phyloP scores from a whole-genome alignment of 1,140 invertebrate species.

The Drosophila tristis region DNA sequence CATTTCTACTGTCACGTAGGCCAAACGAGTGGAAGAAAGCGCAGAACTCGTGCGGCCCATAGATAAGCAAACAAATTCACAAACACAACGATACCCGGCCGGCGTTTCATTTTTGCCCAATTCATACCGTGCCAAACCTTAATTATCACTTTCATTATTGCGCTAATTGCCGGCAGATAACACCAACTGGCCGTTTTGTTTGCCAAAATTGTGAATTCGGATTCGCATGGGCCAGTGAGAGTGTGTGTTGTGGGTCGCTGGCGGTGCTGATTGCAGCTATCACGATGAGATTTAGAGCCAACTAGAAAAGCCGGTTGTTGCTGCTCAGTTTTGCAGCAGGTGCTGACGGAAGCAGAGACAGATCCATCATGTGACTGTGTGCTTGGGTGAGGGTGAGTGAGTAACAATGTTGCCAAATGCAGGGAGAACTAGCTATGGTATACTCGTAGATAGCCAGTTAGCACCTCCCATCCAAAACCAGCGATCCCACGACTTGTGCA shows the following conservation, averaged over 20 bases:
- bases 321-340: constrained; percentile 4
- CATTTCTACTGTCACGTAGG: constrained; percentile 70
- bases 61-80: constrained; percentile 73
- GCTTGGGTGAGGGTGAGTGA: constrained; percentile 2
- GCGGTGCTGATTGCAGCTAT: constrained; percentile 67
- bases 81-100: constrained; percentile 21
- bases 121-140: constrained; percentile 49
- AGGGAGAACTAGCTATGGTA: constrained; percentile 3
- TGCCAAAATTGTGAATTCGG: constrained; percentile 55
- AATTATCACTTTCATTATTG: constrained; percentile 75
- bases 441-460: constrained; percentile 26
- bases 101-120: constrained; percentile 6
- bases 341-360: background rate
- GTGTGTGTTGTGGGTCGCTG: constrained; percentile 1
- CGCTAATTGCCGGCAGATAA: constrained; percentile 70
- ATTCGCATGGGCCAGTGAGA: constrained; percentile 11
- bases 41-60: constrained; percentile 56
- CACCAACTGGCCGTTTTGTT: constrained; percentile 35
- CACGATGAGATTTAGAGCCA: constrained; percentile 50
- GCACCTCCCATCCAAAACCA: constrained; percentile 13
- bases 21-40: constrained; percentile 31
- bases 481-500: constrained; percentile 6
- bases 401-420: constrained; percentile 48
- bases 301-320: constrained; percentile 45
- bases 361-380: constrained; percentile 63